phyloP scores from a whole-genome alignment of 2,888 invertebrate species.

The Scrobipalpa costella region DNA sequence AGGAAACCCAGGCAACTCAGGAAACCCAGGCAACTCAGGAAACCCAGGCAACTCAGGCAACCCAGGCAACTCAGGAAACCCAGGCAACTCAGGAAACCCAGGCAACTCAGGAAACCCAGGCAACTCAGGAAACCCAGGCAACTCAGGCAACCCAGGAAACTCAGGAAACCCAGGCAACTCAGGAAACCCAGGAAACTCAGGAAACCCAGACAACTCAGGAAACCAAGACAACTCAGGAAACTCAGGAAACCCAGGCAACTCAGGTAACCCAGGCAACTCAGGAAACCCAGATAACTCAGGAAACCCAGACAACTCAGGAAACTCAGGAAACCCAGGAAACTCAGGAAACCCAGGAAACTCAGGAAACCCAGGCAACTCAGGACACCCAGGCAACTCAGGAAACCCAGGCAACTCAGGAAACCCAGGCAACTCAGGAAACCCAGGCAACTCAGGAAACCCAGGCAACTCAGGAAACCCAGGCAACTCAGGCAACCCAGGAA shows the following conservation, averaged over 20 bases:
- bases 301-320: no score
- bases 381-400: no score
- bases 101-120: slow-evolving; percentile 10
- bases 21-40: neutral
- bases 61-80: neutral
- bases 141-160: neutral
- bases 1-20: neutral
- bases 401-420: no score
- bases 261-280: neutral
- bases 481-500: no score
- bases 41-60: neutral
- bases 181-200: neutral
- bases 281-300: neutral
- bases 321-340: slow-evolving; percentile 9
- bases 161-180: neutral
- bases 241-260: neutral
- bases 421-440: no score
- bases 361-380: no score
- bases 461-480: no score
- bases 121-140: neutral
- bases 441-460: no score
- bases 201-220: neutral
- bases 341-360: slow-evolving; percentile 6
- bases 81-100: slow-evolving; percentile 7
- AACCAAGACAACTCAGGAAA: neutral